A percentile compares a stretch with the other conserved stretches of the same genome.
Conservation (phyloP, 2,113 vertebrate species). For the Dipodomys ordii region DNA sequence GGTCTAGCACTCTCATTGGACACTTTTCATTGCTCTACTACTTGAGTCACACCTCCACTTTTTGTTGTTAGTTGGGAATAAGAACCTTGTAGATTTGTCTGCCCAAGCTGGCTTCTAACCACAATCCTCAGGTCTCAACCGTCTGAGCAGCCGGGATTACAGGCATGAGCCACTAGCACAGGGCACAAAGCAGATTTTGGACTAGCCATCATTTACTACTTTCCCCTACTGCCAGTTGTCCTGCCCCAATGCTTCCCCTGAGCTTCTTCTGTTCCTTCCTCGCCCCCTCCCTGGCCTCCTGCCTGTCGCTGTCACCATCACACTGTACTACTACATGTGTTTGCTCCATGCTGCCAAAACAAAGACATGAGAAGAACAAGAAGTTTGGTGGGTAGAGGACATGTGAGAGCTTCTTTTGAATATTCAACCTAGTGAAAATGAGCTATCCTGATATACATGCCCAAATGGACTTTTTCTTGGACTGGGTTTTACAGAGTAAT, state of each 20-base stretch:
- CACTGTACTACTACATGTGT: neutral
- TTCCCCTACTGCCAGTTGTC: neutral
- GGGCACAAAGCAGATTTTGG: neutral
- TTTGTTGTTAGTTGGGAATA: too few relatives aligned
- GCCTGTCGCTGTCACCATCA: fast-evolving
- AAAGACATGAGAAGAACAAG: neutral
- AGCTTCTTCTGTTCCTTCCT: fast-evolving
- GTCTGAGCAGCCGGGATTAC: too few relatives aligned
- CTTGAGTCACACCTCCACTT: too few relatives aligned
- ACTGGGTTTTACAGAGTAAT: neutral
- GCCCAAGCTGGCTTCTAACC: too few relatives aligned
- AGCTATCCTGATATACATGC: neutral
- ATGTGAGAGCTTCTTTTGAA: neutral
- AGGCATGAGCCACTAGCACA: too few relatives aligned
- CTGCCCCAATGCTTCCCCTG: neutral
- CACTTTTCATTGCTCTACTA: too few relatives aligned
- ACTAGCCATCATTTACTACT: neutral
- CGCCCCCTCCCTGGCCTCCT: too few relatives aligned
- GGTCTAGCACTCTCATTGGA: too few relatives aligned
- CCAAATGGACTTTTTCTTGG: neutral
- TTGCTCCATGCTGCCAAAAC: neutral
- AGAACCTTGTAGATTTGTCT: too few relatives aligned
- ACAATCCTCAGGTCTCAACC: too few relatives aligned
- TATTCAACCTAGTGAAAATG: neutral
- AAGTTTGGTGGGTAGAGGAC: neutral